Conservation (phyloP, 2,113 vertebrate genomes). For the Salvelinus namaycush region DNA sequence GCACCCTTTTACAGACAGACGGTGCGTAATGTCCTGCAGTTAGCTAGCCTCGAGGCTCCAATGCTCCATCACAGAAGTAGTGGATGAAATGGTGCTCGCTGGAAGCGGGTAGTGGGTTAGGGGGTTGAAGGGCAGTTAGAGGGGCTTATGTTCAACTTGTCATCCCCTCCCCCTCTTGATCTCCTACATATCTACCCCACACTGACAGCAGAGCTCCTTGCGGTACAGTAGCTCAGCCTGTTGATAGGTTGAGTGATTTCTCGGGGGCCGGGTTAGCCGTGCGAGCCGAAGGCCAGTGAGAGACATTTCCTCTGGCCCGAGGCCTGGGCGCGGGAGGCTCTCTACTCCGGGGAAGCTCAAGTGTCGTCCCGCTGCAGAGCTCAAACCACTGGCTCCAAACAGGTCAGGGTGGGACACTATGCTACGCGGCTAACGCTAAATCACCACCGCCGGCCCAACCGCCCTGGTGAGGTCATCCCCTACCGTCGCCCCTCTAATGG, state of each 20-base stretch:
- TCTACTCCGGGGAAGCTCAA: conserved; percentile 69
- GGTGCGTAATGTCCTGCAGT: conserved; percentile 26
- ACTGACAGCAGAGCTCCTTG: conserved; percentile 49
- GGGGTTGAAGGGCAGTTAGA: conserved; percentile 21
- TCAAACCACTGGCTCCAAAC: conserved; percentile 62
- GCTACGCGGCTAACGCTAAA: conserved; percentile 62
- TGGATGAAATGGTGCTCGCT: conserved; percentile 27
- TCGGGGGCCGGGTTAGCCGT: conserved; percentile 57
- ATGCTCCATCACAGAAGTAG: conserved; percentile 24
- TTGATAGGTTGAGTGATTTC: conserved; percentile 74
- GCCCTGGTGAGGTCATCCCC: conserved; percentile 64
- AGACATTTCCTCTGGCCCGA: conserved; percentile 67
- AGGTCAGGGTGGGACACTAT: conserved; percentile 54
- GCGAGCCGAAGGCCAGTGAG: conserved; percentile 57
- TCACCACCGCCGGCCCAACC: conserved; percentile 47
- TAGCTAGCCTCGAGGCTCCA: conserved; percentile 27
- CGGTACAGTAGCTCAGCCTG: conserved; percentile 67
- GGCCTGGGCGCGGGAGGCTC: conserved; percentile 58
- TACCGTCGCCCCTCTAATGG: conserved; percentile 61
- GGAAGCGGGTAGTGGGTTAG: conserved; percentile 19
- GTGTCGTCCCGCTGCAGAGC: conserved; percentile 59
- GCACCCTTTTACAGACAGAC: conserved; percentile 22
- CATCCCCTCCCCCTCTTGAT: not conserved
- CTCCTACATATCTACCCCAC: conserved; percentile 38
- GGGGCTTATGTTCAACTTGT: conserved; percentile 15